Base-by-base conservation (phyloP, 2,888 invertebrate species). In the Omphaloscelis lunosa region DNA sequence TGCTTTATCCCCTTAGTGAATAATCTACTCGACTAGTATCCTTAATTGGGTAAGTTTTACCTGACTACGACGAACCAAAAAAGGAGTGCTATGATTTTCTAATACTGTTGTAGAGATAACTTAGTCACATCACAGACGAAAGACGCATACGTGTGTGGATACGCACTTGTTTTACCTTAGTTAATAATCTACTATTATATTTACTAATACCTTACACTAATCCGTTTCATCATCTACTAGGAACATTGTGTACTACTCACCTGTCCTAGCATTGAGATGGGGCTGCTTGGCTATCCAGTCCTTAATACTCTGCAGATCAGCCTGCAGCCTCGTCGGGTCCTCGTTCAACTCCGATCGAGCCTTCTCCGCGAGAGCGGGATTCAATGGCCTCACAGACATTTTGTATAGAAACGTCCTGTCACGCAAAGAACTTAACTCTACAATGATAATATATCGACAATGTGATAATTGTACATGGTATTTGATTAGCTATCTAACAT, bases 211-310 rank as follows among this genome's bases (percentile, higher is more conserved):
- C 2, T 39, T 34, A 27, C 20, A n/a, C 27, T 34, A 48, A 51
- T 39, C 29, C 34, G 53, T 65, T 72, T 63, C 71, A 68, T 85
- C 71, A 71, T 48, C 20, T 56, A 27, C 12, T 3, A 20, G 20
- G 15, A 29, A 68, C 11, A 61, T 34, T 59, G 23, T 29, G 11
- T 0, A 68, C 8, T 51, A 72, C 80, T 58, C 77, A 93, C 94
- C 94, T 86, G 91, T 93, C 78, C 93, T 90, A 11, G 92, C 92
- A 23, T 91, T 95, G 39, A 97, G 89, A 90, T 97, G 97, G 0
- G 97, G 96, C 87, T 97, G 97, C 87, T 97, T 97, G 3, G 93
- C 91, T 20, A 97, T 88, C 97, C 97, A 97, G 53, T 97, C 95
- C 86, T 96, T 96, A 34, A 97, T 93, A 85, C 95, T 93, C 72